Evolutionary conservation across 2,888 invertebrate species (phyloP).

Genomic region (Sphinx pinastri): DNA sequence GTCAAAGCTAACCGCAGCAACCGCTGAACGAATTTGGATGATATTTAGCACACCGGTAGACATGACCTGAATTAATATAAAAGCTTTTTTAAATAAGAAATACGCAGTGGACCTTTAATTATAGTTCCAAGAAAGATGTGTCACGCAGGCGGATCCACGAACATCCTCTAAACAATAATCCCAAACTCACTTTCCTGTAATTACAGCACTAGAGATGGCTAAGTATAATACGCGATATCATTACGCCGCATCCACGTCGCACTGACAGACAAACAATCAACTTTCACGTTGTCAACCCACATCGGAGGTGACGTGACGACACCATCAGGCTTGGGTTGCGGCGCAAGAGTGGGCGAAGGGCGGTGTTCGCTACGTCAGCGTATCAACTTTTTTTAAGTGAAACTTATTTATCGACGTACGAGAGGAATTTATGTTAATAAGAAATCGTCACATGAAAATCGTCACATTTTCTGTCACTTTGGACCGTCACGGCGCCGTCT

Average conservation of each 20-base stretch:
- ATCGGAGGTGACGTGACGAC: constrained; percentile 58
- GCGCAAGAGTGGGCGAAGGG: constrained; percentile 27
- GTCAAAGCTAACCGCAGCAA: too few relatives aligned
- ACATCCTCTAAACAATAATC: background rate
- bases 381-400: too few relatives aligned
- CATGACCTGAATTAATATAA: too few relatives aligned
- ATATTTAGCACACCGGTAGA: background rate
- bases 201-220: constrained; percentile 11
- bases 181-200: background rate
- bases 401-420: too few relatives aligned
- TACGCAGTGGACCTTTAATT: too few relatives aligned
- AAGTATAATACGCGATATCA: constrained; percentile 41
- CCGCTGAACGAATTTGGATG: too few relatives aligned
- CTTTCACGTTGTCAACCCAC: constrained; percentile 74
- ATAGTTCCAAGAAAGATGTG: too few relatives aligned
- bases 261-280: constrained; percentile 65
- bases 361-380: constrained; percentile 1
- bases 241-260: constrained; percentile 59
- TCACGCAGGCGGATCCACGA: background rate
- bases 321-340: constrained; percentile 37
- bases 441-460: too few relatives aligned
- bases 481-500: too few relatives aligned
- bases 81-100: too few relatives aligned
- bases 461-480: too few relatives aligned
- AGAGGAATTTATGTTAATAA: too few relatives aligned